A percentile compares a stretch with the other conserved stretches of the same genome.
phyloP scores from a whole-genome alignment of 2,888 invertebrate species.

The Eupithecia dodoneata region DNA sequence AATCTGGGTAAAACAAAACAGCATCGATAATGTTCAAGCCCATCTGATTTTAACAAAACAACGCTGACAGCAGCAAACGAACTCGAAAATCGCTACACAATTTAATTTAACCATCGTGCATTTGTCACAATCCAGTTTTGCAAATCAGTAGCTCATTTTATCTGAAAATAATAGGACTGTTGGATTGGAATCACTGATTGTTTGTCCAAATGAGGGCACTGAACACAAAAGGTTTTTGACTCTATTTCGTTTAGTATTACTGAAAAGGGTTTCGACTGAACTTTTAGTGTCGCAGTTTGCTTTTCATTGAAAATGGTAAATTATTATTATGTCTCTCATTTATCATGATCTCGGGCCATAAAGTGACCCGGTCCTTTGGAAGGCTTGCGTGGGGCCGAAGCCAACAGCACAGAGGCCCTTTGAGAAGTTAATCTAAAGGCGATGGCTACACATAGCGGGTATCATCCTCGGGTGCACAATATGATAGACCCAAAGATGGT shows the following conservation, averaged over 20 bases:
- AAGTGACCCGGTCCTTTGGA: too few relatives aligned
- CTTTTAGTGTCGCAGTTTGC: background rate
- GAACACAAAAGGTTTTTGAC: background rate
- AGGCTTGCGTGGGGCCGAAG: too few relatives aligned
- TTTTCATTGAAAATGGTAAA: background rate
- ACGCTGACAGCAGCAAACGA: constrained; percentile 47
- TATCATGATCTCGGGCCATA: too few relatives aligned
- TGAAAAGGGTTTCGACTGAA: background rate
- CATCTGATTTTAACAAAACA: constrained; percentile 34
- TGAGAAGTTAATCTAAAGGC: too few relatives aligned
- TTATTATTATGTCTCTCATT: too few relatives aligned
- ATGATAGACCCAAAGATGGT: too few relatives aligned
- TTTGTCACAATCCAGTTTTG: constrained; percentile 46
- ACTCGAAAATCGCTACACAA: constrained; percentile 51
- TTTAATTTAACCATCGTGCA: constrained; percentile 55
- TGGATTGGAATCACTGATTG: constrained; percentile 33
- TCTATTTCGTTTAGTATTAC: background rate
- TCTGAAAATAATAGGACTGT: constrained; percentile 45
- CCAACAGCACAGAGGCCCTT: too few relatives aligned
- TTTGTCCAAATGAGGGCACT: constrained; percentile 35
- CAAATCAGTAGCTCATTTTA: constrained; percentile 46
- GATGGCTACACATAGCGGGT: too few relatives aligned
- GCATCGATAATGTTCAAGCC: constrained; percentile 15
- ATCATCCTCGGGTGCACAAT: too few relatives aligned
- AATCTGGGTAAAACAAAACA: constrained; percentile 3